Evolutionary conservation across 2,113 vertebrate species (phyloP), one percentile per base, ranked within the genome.

Genomic region (Triplophysa siluroides): DNA sequence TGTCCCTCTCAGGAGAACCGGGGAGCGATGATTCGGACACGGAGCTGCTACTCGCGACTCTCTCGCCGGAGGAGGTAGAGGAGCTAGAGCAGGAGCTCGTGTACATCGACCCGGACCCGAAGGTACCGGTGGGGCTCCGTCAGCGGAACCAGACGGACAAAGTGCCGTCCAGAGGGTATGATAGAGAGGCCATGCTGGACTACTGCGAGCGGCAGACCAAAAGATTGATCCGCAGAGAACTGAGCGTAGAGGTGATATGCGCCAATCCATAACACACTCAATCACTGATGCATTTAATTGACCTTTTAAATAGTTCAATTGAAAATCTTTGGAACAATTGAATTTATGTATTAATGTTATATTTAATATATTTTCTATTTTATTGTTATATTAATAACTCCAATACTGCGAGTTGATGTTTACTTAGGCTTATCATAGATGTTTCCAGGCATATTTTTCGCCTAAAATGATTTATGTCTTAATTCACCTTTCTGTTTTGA

Each of bases 1-100:
- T 95, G 94, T 96, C 94, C 67, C 76, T 45, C 16, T 74, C 38
- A 4, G 86, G 92, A 83, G 89, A 92, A 64, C 93, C 94, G 83
- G 93, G 93, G 71, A 95, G 94, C 9, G 95, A 95, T 33, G 95
- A 96, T 83, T 93, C 93, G 0, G 95, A 96, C 45, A 94, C 95
- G 0, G 95, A 96, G 86, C 92, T 85, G 26, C 88, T 96, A 60
- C 81, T 96, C 77, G 94, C 92, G 10, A 94, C 92, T 1, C 89
- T 96, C 58, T 95, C 94, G 18, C 92, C 95, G 0, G 95, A 96
- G 85, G 95, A 96, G 90, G 92, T 96, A 92, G 92, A 95, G 64
- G 93, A 96, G 85, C 88, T 96, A 86, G 91, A 95, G 85, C 93
- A 92, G 81, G 95, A 96, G 83, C 81, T 96, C 78, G 92, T 93